Base-by-base conservation (phyloP, 2,888 invertebrate species). In the Heliothis peltigera region DNA sequence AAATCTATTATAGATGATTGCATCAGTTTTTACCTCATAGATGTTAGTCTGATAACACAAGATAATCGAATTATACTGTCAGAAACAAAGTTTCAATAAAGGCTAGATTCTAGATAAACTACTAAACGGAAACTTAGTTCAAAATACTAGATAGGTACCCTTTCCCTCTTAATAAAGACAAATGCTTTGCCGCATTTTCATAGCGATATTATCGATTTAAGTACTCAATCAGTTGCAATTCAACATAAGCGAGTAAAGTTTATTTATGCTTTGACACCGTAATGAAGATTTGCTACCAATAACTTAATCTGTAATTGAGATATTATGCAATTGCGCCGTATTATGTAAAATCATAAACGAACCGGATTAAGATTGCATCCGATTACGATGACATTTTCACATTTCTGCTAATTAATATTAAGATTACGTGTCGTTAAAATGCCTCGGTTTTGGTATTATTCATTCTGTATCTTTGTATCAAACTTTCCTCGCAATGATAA, bases 251-350 rank as follows among this genome's bases (percentile, higher is more conserved):
- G 44, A 66, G 17, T 60, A 58, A 55, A 69, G 47, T 57, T 65
- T 59, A 56, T 61, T 62, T 65, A 70, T 62, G 55, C 49, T 64
- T 47, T 68, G 75, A 79, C 67, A 72, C 12, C 39, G 47, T 76
- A 77, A 76, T 65, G 68, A 72, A 77, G 60, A 79, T 64, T 66
- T 66, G 61, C 64, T 43, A 10, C 46, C 71, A 75, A 78, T 75
- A 66, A 71, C 53, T 61, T 64, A 46, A 69, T 21, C 35, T 8
- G 49, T 70, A 71, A 79, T 80, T 75, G 69, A 64, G 69, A 69
- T 59, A 75, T 78, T 80, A 78, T 69, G 75, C 64, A 68, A 70
- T 78, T 70, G 69, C 49, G 22, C 44, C 43, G 56, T 28, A 68
- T 80, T 81, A 81, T 75, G 68, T 77, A 68, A 74, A 75, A 43